Percentiles rank a stretch among this genome's conserved stretches.
These are phyloP conservation scores for Cryptoprocta ferox DNA, from an alignment of 2,797 vertebrate species.

Conservation along the genomic window DNA sequence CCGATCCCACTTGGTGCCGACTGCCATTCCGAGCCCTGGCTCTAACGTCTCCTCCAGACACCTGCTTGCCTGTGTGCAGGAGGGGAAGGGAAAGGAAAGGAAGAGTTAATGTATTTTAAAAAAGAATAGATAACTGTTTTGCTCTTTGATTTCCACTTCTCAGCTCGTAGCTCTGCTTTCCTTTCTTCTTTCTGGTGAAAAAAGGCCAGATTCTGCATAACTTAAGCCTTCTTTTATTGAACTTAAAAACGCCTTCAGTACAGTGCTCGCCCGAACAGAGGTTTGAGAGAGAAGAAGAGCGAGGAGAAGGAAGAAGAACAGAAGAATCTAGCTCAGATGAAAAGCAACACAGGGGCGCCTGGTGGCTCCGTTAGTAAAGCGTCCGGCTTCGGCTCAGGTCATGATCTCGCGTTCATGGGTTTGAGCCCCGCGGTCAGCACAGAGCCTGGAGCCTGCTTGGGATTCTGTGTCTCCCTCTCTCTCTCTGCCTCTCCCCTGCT, in stretches of 20 bases:
- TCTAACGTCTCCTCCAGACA: background rate
- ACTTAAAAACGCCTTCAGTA: background rate
- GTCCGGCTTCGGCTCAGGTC: too few species aligned
- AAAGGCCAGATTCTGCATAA: background rate
- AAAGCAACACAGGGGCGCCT: background rate
- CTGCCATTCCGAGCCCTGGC: background rate
- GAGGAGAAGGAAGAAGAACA: background rate
- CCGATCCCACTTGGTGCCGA: background rate
- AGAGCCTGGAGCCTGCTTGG: too few species aligned
- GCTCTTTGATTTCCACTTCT: background rate
- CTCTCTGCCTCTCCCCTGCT: too few species aligned
- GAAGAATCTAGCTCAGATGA: background rate
- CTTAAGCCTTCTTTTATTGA: background rate
- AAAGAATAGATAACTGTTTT: background rate
- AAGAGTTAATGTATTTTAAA: background rate
- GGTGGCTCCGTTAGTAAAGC: too few species aligned
- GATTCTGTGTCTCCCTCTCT: too few species aligned
- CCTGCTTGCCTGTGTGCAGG: background rate
- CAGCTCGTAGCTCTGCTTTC: background rate
- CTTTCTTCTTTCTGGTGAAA: background rate
- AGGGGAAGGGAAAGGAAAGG: background rate
- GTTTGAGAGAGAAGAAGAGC: background rate
- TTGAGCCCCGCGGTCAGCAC: too few species aligned
- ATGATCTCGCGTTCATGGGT: too few species aligned
- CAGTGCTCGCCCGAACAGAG: background rate